Conservation (phyloP, 2,113 vertebrate genomes). For the Eonycteris spelaea region DNA sequence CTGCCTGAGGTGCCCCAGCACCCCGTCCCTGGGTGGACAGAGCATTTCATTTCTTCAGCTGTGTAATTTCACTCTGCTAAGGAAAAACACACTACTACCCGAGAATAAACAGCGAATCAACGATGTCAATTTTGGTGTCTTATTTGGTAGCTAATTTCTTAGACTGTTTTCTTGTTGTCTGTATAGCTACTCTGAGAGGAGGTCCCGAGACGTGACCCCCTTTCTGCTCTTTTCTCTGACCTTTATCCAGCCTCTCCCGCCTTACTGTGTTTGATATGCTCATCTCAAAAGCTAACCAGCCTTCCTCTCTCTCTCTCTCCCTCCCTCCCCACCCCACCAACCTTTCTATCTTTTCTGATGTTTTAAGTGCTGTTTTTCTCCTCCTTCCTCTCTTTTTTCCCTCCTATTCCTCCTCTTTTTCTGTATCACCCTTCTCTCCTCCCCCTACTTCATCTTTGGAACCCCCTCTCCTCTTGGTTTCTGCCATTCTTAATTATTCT, state of each 20-base stretch:
- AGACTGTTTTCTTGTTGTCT: not conserved
- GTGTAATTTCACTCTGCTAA: not conserved
- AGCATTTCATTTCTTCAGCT: not conserved
- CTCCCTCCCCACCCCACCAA: fast-evolving
- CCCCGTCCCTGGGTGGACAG: not conserved
- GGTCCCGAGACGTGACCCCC: not conserved
- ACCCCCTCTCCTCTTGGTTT: not conserved
- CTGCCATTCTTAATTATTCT: not conserved
- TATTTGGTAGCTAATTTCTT: not conserved
- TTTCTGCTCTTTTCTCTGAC: not conserved
- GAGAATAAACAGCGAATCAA: not conserved
- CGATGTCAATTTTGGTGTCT: not conserved
- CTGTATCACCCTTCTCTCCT: not conserved
- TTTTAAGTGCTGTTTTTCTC: not conserved
- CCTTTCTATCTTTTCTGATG: not conserved
- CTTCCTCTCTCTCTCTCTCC: not conserved
- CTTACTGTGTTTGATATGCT: not conserved
- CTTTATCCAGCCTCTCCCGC: not conserved
- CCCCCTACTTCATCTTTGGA: not conserved
- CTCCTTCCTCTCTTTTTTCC: not conserved
- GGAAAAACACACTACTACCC: not conserved
- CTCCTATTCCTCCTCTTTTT: fast-evolving
- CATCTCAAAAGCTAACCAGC: fast-evolving
- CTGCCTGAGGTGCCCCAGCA: not conserved
- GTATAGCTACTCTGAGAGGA: not conserved